phyloP scores from a whole-genome alignment of 2,113 vertebrate species.

The Neolamprologus hecqui region DNA sequence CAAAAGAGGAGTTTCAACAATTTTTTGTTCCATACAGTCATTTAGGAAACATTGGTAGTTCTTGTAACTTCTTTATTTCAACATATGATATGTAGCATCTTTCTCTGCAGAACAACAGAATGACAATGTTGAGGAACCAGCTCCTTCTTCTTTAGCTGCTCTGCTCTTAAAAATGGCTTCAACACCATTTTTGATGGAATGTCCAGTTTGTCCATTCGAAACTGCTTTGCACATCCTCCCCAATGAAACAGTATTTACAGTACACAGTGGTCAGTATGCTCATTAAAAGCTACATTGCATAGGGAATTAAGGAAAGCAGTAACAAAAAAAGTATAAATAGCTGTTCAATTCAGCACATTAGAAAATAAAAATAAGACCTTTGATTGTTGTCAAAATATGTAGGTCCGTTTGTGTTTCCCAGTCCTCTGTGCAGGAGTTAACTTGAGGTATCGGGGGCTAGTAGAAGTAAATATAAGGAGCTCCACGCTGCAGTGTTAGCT shows the following conservation, averaged over 20 bases:
- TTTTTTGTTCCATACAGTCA: not conserved
- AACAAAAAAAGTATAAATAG: not conserved
- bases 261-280: not conserved
- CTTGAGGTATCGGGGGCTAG: not conserved
- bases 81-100: not conserved
- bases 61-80: not conserved
- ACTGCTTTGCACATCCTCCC: not conserved
- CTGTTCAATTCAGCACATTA: not conserved
- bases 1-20: not conserved
- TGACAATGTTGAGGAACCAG: not conserved
- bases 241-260: not conserved
- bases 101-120: not conserved
- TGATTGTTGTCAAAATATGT: not conserved
- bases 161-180: not conserved
- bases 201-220: not conserved
- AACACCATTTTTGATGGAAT: not conserved
- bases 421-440: not conserved
- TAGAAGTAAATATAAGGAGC: not conserved
- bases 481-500: not conserved
- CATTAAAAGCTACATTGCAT: not conserved
- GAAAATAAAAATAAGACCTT: not conserved
- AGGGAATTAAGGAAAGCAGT: not conserved
- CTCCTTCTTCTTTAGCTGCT: not conserved
- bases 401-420: not conserved
- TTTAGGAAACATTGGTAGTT: not conserved